phyloP scores from a whole-genome alignment of 2,888 invertebrate species.

The Ceriagrion tenellum region DNA sequence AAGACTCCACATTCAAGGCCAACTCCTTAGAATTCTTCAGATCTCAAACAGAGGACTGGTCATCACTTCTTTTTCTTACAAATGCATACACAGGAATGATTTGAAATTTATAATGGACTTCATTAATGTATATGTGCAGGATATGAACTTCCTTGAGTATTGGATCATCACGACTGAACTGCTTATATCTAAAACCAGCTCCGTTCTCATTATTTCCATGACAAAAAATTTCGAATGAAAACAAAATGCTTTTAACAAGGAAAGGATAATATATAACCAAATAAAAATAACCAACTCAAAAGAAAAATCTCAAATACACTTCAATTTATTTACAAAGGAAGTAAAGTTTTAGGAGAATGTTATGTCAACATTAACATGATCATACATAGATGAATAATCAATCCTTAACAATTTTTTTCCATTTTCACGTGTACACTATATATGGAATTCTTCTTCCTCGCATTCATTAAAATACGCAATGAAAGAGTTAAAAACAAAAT shows the following conservation, averaged over 20 bases:
- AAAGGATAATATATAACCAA: constrained; percentile 37
- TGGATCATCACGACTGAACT: background rate
- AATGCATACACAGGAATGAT: too few species aligned
- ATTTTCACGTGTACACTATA: constrained; percentile 4
- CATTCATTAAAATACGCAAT: background rate
- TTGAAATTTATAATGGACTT: too few species aligned
- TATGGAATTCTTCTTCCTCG: background rate
- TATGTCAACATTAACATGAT: constrained; percentile 54
- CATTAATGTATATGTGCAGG: too few species aligned
- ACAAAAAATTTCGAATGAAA: background rate
- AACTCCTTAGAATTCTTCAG: background rate
- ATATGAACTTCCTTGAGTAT: background rate
- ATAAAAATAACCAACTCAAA: constrained; percentile 56
- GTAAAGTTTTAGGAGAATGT: constrained; percentile 14
- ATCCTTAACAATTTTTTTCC: constrained; percentile 8
- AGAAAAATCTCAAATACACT: constrained; percentile 57
- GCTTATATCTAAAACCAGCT: background rate
- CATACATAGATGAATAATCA: constrained; percentile 9
- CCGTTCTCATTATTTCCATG: background rate
- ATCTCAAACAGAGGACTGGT: background rate
- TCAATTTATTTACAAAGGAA: constrained; percentile 65
- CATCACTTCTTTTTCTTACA: too few species aligned
- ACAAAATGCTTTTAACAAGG: background rate
- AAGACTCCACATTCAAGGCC: background rate
- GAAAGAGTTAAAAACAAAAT: background rate